Conservation (phyloP, 2,888 invertebrate genomes). For the Tenthredo distinguenda region DNA sequence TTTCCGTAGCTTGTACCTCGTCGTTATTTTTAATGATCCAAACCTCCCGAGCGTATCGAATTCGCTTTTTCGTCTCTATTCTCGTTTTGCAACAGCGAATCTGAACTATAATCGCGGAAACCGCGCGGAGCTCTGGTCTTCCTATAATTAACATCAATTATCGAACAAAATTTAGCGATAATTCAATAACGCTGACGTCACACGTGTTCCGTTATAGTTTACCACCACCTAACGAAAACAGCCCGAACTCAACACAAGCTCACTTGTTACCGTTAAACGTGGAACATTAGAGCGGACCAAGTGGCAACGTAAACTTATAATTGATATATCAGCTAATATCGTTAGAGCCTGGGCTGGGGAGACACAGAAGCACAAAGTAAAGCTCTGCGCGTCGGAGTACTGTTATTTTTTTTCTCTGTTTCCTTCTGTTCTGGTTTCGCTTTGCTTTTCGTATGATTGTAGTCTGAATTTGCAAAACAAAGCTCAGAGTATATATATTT, state of each 20-base stretch:
- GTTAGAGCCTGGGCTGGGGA: neutral
- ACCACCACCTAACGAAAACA: neutral
- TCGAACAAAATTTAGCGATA: neutral
- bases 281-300: constrained; percentile 15
- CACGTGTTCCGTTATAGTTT: neutral
- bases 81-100: neutral
- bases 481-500: too few species aligned
- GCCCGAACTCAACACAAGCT: neutral
- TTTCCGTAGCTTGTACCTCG: neutral
- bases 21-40: neutral
- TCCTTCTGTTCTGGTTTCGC: neutral
- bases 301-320: constrained; percentile 33
- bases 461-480: neutral
- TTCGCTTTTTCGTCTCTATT: neutral
- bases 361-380: constrained; percentile 3
- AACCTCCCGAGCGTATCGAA: neutral
- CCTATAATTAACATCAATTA: constrained; percentile 5
- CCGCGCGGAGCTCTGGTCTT: neutral
- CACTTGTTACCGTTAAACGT: neutral
- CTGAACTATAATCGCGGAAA: neutral
- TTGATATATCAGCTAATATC: constrained; percentile 35
- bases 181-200: neutral
- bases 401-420: neutral
- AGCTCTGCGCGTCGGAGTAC: neutral
- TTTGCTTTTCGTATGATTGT: neutral